Evolutionary conservation across 2,113 vertebrate genomes (phyloP).

Genomic region (Lasiurus borealis): DNA sequence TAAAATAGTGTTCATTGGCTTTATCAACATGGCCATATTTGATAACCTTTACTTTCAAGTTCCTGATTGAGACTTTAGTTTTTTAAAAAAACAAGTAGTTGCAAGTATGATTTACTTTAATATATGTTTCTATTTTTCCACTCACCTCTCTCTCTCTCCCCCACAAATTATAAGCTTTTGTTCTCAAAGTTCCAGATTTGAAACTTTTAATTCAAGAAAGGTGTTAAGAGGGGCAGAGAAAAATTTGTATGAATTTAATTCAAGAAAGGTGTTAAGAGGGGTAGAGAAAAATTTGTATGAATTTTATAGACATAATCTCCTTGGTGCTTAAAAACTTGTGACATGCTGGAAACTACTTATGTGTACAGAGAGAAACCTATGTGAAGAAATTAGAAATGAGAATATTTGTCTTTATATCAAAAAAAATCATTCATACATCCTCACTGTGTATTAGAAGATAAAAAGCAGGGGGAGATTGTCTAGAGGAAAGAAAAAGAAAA

Average conservation of each 20-base stretch:
- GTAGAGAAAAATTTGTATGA: background rate
- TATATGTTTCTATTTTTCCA: background rate
- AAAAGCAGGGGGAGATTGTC: background rate
- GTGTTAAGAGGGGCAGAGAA: background rate
- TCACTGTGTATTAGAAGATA: background rate
- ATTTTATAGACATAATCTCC: background rate
- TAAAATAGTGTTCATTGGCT: background rate
- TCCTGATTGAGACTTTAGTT: background rate
- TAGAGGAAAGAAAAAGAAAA: background rate
- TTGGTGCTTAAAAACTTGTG: background rate
- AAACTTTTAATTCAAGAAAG: background rate
- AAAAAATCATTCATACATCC: background rate
- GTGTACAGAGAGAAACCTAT: background rate
- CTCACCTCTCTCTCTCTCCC: background rate
- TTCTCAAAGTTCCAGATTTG: background rate
- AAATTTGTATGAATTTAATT: background rate
- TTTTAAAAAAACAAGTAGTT: constrained; percentile 25
- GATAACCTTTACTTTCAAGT: background rate
- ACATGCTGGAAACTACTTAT: background rate
- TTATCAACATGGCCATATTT: background rate
- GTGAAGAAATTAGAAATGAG: background rate
- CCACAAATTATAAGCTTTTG: background rate
- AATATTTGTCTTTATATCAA: background rate
- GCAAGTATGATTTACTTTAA: background rate
- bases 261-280: background rate